A percentile compares a stretch with the other conserved stretches of the same genome.
Conservation (phyloP, 2,113 vertebrate species). For the Setophaga kirtlandii region DNA sequence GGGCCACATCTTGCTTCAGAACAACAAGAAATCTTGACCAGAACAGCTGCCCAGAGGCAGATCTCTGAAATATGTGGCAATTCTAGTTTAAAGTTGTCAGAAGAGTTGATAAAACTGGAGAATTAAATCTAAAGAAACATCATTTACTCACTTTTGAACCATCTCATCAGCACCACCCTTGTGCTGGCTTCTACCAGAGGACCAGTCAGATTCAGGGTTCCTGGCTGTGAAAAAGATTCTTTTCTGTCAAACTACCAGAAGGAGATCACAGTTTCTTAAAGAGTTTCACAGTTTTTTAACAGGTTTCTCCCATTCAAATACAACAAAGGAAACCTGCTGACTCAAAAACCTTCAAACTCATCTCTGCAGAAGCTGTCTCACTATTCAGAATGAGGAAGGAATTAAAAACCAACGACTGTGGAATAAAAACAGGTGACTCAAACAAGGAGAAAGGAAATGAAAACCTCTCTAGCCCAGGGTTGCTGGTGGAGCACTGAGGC, state of each 20-base stretch:
- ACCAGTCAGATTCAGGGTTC: neutral
- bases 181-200: neutral
- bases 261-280: neutral
- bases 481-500: neutral
- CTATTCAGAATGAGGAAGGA: neutral
- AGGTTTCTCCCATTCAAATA: neutral
- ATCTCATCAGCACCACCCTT: neutral
- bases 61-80: neutral
- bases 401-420: fast-evolving
- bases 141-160: neutral
- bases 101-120: neutral
- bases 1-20: neutral
- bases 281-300: neutral
- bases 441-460: neutral
- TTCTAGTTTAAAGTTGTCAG: neutral
- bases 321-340: neutral
- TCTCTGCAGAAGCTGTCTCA: fast-evolving
- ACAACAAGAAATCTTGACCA: neutral
- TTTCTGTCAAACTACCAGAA: neutral
- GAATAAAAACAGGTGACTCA: neutral
- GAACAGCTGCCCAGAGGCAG: neutral
- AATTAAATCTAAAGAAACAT: neutral
- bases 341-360: neutral
- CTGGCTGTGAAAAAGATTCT: neutral
- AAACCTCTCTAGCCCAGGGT: neutral